Percentiles rank a stretch among this genome's conserved stretches.
Evolutionary conservation across 2,888 invertebrate species (phyloP).

Genomic region (Alloplasta piceator): DNA sequence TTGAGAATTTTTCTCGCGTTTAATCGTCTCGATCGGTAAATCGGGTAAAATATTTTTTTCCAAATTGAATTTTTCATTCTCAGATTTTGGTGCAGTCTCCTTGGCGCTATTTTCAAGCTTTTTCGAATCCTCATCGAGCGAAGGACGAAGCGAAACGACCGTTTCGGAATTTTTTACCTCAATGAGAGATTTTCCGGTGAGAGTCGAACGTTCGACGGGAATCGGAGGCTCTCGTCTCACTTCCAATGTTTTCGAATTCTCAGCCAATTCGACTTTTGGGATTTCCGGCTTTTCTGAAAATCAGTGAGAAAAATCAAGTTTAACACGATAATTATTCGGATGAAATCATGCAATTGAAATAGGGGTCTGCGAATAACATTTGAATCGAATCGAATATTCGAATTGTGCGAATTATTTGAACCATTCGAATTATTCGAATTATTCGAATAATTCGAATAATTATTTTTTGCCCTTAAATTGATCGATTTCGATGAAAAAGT

Average conservation of each 20-base stretch:
- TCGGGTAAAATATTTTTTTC: no score
- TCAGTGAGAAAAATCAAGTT: no score
- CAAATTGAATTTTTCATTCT: slow-evolving; percentile 80
- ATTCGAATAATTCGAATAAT: no score
- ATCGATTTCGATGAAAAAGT: no score
- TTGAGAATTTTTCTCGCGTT: background rate
- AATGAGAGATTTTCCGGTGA: slow-evolving; percentile 76
- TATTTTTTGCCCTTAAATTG: no score
- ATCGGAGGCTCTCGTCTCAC: slow-evolving; percentile 81
- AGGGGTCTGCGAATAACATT: no score
- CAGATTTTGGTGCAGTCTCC: slow-evolving; percentile 83
- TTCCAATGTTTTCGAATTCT: slow-evolving; percentile 67
- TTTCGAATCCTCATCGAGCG: slow-evolving; percentile 23
- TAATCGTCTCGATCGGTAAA: no score
- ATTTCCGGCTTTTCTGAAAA: slow-evolving; percentile 65
- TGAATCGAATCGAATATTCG: no score
- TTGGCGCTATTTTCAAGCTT: slow-evolving; percentile 72
- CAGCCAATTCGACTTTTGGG: background rate
- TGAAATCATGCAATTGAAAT: background rate
- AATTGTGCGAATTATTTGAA: no score
- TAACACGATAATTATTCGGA: no score
- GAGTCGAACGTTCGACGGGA: slow-evolving; percentile 78
- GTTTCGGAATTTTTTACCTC: slow-evolving; percentile 69
- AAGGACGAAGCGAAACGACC: slow-evolving; percentile 28
- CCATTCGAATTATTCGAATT: no score